Base-by-base conservation (phyloP, 2,888 invertebrate species). In the Trachelus stipa region DNA sequence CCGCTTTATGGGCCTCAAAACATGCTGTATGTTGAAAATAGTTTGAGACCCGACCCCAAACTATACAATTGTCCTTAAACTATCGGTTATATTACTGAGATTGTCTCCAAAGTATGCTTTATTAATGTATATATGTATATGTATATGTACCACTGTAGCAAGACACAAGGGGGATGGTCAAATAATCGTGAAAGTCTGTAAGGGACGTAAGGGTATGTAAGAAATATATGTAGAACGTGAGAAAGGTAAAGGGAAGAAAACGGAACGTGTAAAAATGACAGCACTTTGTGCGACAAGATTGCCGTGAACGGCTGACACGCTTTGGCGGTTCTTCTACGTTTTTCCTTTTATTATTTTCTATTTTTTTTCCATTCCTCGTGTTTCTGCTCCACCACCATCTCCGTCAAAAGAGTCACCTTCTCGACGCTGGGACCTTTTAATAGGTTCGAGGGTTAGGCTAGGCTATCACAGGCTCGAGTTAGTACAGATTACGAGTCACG, bases 211-310 rank as follows among this genome's bases (percentile, higher is more conserved):
- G 69, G 23, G 56, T 76, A 74, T 79, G 77, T 76, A 73, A 68
- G 73, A 76, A 73, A 56, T 56, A 56, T 56, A 56, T 23, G 56
- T 23, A 56, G 23, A 23, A 56, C 23, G 23, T 23, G n/a, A 15
- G 68, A 75, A 68, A 15, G 30, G 30, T 68, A 75, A 73, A 75
- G 11, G 37, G 31, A 40, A 33, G 73, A 40, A 40, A 73, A 78
- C 76, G 80, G 79, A 79, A 79, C 56, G 40, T 74, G 77, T 79
- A 80, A 80, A 80, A 81, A 80, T 81, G 77, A 79, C 79, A 77
- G 76, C 79, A 73, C 79, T 73, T 77, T 74, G 69, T 76, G 40
- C 74, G 74, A 79, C 75, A 79, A 80, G 80, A 81, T 79, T 81
- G 81, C 69, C 79, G 80, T 76, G 81, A 75, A 69, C 71, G 71